Percentiles rank a stretch among this genome's conserved stretches.
Evolutionary conservation across 2,888 invertebrate genomes (phyloP).

Genomic region (Melipona bicolor): DNA sequence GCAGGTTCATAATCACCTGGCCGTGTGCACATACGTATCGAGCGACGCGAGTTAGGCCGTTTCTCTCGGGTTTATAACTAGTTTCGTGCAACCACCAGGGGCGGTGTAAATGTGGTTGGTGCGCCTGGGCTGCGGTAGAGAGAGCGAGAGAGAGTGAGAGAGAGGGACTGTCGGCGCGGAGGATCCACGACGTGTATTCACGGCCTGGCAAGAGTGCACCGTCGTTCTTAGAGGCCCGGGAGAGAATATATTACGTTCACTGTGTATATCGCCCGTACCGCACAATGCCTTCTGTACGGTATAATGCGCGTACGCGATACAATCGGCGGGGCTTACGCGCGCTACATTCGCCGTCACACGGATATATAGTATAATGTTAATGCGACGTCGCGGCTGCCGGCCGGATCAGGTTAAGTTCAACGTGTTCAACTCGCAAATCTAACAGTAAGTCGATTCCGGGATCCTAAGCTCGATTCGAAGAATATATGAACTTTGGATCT

Average conservation of each 20-base stretch:
- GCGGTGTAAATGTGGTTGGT: constrained; percentile 57
- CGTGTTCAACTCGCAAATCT: neutral
- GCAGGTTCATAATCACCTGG: constrained; percentile 67
- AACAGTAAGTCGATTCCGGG: neutral
- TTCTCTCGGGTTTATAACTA: constrained; percentile 65
- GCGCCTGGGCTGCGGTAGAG: constrained; percentile 41
- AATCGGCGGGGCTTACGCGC: constrained; percentile 29
- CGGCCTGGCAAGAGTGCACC: constrained; percentile 25
- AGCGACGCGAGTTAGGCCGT: constrained; percentile 60
- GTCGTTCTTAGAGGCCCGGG: constrained; percentile 52
- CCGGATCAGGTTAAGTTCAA: constrained; percentile 20
- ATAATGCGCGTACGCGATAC: constrained; percentile 53
- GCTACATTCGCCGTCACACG: constrained; percentile 48
- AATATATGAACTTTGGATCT: neutral
- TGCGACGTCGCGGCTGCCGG: neutral
- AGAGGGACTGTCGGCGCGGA: neutral
- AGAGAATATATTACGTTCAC: constrained; percentile 47
- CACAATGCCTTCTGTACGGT: constrained; percentile 55
- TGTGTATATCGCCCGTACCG: constrained; percentile 41
- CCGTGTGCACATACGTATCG: constrained; percentile 60
- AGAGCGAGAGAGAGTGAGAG: too few relatives aligned
- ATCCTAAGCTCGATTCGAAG: too few relatives aligned
- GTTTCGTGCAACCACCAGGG: constrained; percentile 64
- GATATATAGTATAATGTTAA: constrained; percentile 32
- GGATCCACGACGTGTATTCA: constrained; percentile 34